Evolutionary conservation across 2,113 vertebrate genomes (phyloP), one percentile per base, ranked within the genome.

Genomic region (Tetrax tetrax): DNA sequence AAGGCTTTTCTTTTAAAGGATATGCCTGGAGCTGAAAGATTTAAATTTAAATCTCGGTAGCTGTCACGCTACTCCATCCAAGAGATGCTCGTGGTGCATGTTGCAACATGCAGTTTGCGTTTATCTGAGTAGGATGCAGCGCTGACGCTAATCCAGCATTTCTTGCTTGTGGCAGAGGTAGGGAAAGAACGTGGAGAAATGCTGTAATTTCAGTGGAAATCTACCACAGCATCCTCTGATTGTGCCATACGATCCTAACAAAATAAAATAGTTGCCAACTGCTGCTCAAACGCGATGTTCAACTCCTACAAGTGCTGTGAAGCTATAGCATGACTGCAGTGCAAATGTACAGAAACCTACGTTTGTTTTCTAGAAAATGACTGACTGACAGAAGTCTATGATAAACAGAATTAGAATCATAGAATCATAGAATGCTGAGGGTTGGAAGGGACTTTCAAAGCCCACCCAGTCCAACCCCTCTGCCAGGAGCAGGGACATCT

Each of bases 1-100:
- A 77, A 81, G 35, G 19, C 7, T 93, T 89, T 86, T 84, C 53
- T 95, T 96, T 86, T 64, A 83, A 74, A 89, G 56, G 63, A 59
- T 78, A 45, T 45, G 64, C 82, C 92, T 48, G 47, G 48, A 94
- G 83, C 35, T 14, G 53, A 75, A 66, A 71, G 80, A 48, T 75
- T 61, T 54, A 59, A 35, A 77, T 93, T 86, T 38, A 70, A 86
- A 76, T 37, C 83, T 70, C 47, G 17, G 75, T 56, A 83, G 50
- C 43, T 86, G 35, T 35, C 59, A 50, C 37, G 15, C n/a, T 74
- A 14, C 47, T 72, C 37, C 53, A 59, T 51, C 47, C 72, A 18
- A 47, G 71, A 81, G 82, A 24, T 37, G 68, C 45, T 80, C 3
- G 0, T 2, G 33, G 63, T 47, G 70, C 17, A 16, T 3, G 31